Percentiles rank a stretch among this genome's conserved stretches.
phyloP scores from a whole-genome alignment of 2,888 invertebrate genomes.

The Litoditis marina region DNA sequence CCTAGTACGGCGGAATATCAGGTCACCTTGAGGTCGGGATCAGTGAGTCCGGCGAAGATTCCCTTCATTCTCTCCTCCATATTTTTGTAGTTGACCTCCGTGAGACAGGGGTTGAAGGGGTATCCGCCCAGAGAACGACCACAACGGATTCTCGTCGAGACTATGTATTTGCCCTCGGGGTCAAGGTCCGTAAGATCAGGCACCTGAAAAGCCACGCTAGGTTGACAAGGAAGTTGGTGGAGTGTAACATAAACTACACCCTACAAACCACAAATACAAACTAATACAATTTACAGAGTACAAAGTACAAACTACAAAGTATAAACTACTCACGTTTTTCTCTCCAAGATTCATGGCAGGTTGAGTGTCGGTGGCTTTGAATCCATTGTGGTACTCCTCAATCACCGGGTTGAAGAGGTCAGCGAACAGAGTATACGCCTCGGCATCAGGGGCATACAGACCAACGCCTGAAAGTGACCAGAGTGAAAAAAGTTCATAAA shows the following conservation, averaged over 20 bases:
- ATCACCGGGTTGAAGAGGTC: constrained; percentile 93
- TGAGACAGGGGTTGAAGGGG: constrained; percentile 93
- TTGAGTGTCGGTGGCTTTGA: constrained; percentile 70
- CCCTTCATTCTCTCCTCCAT: constrained; percentile 71
- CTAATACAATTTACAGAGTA: too few relatives aligned
- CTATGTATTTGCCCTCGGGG: constrained; percentile 67
- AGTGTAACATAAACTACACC: too few relatives aligned
- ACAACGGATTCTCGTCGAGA: constrained; percentile 81
- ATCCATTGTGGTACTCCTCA: constrained; percentile 81
- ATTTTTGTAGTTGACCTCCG: constrained; percentile 73
- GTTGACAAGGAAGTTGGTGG: too few relatives aligned
- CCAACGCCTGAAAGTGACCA: too few relatives aligned
- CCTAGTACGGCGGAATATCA: too few relatives aligned
- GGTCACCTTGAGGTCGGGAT: constrained; percentile 71
- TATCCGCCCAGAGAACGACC: constrained; percentile 81
- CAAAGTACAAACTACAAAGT: too few relatives aligned
- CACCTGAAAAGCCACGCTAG: constrained; percentile 16
- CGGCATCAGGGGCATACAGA: constrained; percentile 94
- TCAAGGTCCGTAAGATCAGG: constrained; percentile 84
- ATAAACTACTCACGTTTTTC: constrained; percentile 67
- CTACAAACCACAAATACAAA: too few relatives aligned
- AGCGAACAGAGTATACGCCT: constrained; percentile 83
- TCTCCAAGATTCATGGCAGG: constrained; percentile 84
- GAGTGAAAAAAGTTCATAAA: too few relatives aligned
- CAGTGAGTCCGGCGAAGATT: constrained; percentile 31